Evolutionary conservation across 2,797 vertebrate genomes (phyloP), one percentile per base, ranked within the genome.

Genomic region (Coregonus suidteri): DNA sequence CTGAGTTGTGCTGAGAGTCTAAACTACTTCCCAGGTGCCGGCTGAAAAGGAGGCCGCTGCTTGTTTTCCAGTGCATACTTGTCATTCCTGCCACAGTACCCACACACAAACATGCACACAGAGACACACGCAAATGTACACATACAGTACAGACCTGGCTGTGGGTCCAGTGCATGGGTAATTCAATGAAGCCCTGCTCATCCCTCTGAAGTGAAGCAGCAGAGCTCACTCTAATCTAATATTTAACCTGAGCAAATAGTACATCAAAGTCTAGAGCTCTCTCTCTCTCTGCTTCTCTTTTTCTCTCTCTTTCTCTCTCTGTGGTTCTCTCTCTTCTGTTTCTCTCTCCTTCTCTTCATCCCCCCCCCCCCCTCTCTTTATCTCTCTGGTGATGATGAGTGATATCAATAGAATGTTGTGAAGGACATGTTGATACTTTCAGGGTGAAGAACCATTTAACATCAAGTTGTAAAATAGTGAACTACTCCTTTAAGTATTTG

Each of bases 31-130:
- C 35, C 70, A 18, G 75, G 64, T 16, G 16, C 75, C 6, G 37
- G 82, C 86, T 86, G 84, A 88, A 91, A 87, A 91, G 82, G 90
- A 92, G 91, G 90, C 89, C 90, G 71, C 80, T 82, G 88, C 90
- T 88, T 91, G 88, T 91, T 91, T 90, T 92, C 88, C 89, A 91
- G 69, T 69, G 81, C 93, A 92, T 94, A 83, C 88, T 88, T 93
- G 74, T 88, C 91, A 94, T 94, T 94, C 92, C 87, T 91, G 82
- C 86, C 75, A 73, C 64, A 56, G 71, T 68, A 54, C 52, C 41
- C 20, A 59, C 51, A 37, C 9, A 47, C 41, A 25, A 25, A 25
- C 25, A 25, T 25, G 25, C 25, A 25, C 25, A 25, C 25, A 25
- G 25, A 25, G 25, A 25, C 20, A 59, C 51, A 37, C 9, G 11